Conservation (phyloP, 2,888 invertebrate species). For the Xylota sylvarum region DNA sequence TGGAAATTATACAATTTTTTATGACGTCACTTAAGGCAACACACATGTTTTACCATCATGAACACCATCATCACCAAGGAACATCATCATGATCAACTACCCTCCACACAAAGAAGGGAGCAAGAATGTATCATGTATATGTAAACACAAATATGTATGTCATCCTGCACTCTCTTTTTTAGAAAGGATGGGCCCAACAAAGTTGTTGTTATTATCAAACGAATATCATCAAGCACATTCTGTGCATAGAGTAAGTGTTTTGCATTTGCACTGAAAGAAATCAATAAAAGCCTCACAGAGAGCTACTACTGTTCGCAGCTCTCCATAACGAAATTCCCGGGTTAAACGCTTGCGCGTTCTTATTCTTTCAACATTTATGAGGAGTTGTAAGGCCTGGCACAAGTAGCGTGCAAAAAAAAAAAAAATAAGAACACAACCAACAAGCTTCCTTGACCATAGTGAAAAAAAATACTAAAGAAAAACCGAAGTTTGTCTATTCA, state of each 20-base stretch:
- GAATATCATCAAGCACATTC: constrained; percentile 55
- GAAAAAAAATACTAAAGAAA: constrained; percentile 41
- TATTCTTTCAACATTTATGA: constrained; percentile 74
- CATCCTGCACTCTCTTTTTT: constrained; percentile 53
- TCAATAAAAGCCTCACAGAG: constrained; percentile 68
- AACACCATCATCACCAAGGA: constrained; percentile 39
- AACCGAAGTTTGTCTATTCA: constrained; percentile 22
- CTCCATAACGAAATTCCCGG: constrained; percentile 83
- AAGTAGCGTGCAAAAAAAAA: constrained; percentile 58
- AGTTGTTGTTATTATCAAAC: constrained; percentile 66
- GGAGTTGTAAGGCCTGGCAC: constrained; percentile 54
- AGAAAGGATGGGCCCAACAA: constrained; percentile 68
- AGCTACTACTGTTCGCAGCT: constrained; percentile 57
- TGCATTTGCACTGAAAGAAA: constrained; percentile 75
- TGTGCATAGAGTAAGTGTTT: constrained; percentile 55
- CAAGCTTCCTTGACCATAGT: constrained; percentile 62
- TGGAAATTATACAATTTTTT: constrained; percentile 38
- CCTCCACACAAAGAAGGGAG: constrained; percentile 30
- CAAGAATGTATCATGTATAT: constrained; percentile 40
- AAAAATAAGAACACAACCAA: constrained; percentile 44
- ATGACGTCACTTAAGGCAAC: constrained; percentile 66
- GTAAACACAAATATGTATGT: constrained; percentile 31
- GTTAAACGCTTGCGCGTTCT: constrained; percentile 84
- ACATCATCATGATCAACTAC: constrained; percentile 66
- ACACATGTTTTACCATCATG: constrained; percentile 50